Conservation (phyloP, 1,140 invertebrate genomes). For the Medauroidea extradentata region DNA sequence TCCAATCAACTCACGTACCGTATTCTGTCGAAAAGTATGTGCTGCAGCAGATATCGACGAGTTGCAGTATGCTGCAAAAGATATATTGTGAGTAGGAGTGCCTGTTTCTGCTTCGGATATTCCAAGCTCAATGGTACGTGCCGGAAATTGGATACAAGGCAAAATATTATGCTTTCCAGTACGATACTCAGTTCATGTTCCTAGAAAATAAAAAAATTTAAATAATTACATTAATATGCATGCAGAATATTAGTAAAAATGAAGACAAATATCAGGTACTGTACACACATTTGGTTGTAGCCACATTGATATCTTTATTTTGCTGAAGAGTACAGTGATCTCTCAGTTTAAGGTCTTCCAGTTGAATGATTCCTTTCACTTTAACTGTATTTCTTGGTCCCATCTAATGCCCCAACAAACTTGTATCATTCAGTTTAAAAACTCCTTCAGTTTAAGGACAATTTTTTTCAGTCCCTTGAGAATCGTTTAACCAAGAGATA, state of each 20-base stretch:
- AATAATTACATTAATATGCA: background rate
- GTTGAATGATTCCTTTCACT: too few relatives aligned
- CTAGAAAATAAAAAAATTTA: slow-evolving; percentile 28
- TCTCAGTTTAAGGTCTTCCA: too few relatives aligned
- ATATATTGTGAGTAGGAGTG: slow-evolving; percentile 47
- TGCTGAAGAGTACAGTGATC: too few relatives aligned
- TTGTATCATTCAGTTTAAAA: too few relatives aligned
- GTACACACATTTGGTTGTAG: too few relatives aligned
- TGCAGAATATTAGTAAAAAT: background rate
- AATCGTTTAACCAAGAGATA: too few relatives aligned
- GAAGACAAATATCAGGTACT: too few relatives aligned
- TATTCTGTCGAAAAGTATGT: slow-evolving; percentile 64
- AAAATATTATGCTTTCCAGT: slow-evolving; percentile 54
- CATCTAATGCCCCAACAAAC: too few relatives aligned
- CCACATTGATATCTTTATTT: too few relatives aligned
- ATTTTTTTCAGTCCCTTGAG: too few relatives aligned
- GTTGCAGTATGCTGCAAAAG: slow-evolving; percentile 51
- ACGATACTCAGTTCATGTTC: slow-evolving; percentile 56
- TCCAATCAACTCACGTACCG: slow-evolving; percentile 29
- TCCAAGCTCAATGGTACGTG: slow-evolving; percentile 56
- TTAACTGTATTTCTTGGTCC: too few relatives aligned
- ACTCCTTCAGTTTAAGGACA: too few relatives aligned
- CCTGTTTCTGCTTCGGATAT: slow-evolving; percentile 54
- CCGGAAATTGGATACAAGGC: slow-evolving; percentile 53
- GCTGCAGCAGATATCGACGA: slow-evolving; percentile 58